Evolutionary conservation across 2,797 vertebrate species (phyloP).

Genomic region (Sebastes jordani): DNA sequence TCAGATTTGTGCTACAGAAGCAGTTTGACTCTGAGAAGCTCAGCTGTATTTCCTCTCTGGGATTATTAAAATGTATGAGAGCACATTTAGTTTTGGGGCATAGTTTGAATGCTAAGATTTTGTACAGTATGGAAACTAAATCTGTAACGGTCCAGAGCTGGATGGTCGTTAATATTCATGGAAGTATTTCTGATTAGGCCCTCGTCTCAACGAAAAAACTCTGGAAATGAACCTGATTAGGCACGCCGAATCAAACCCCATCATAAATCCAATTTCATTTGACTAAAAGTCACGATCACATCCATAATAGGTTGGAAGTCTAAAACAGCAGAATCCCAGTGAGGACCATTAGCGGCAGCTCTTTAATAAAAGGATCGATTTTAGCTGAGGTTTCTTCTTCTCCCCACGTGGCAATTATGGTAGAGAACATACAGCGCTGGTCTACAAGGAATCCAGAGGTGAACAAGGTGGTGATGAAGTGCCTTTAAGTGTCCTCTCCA

Average conservation of each 20-base stretch:
- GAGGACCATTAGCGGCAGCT: neutral
- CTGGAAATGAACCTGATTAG: conserved; percentile 48
- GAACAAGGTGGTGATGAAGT: conserved; percentile 28
- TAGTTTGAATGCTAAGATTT: conserved; percentile 2
- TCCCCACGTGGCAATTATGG: neutral
- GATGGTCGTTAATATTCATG: conserved; percentile 58
- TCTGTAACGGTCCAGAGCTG: neutral
- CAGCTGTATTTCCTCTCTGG: conserved; percentile 1
- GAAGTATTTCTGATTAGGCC: conserved; percentile 31
- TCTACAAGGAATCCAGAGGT: conserved; percentile 24
- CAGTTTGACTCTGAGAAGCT: conserved; percentile 7
- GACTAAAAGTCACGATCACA: conserved; percentile 10
- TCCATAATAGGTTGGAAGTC: neutral
- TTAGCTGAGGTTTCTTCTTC: neutral
- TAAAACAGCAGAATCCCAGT: neutral
- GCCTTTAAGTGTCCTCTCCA: conserved; percentile 44
- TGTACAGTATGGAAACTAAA: conserved; percentile 27
- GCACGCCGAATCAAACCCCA: conserved; percentile 33
- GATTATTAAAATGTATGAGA: conserved; percentile 51
- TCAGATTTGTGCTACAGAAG: conserved; percentile 39
- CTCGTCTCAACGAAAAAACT: conserved; percentile 33
- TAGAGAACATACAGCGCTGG: neutral
- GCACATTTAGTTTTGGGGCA: conserved; percentile 18
- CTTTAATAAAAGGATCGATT: conserved; percentile 30
- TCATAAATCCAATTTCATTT: conserved; percentile 44